Base-by-base conservation (phyloP, 2,113 vertebrate species). In the Miniopterus natalensis region DNA sequence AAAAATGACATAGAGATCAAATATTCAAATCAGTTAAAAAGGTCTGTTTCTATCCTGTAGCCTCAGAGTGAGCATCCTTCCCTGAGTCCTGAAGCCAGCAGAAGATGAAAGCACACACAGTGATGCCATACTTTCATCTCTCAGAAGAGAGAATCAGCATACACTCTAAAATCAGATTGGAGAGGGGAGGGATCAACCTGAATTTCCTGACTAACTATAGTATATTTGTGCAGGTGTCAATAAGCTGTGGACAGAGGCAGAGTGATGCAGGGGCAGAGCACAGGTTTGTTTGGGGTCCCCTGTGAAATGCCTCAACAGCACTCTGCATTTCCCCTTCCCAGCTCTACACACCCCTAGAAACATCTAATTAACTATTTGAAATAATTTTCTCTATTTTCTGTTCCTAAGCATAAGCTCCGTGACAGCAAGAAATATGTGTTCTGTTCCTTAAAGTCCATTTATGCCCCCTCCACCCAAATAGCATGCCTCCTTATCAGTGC, bases 111-210 rank as follows among this genome's bases (percentile, higher is more conserved):
- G 17, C 17, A 15, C 36, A 15, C 3, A 8, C 13, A 63, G 49
- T 14, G 59, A 47, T 55, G 2, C 4, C 42, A 0, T 42, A 15
- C 74, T 88, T 94, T 88, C 29, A 73, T 63, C 23, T 92, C 65
- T 55, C 49, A 31, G 25, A 85, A 55, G 18, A 57, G 8, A 88
- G 12, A 88, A 31, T 63, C 40, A 27, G 25, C 13, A 21, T 47
- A 31, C 86, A 20, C 3, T 92, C 29, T 92, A 66, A 86, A 78
- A 74, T 84, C 36, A 79, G 51, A 93, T 49, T 68, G 68, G 47
- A 8, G 9, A 4, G 66, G 59, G 15, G 8, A 78, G 12, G 27
- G 27, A 83, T 63, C 45, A 40, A 79, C 61, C 84, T 63, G 42
- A 65, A 55, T 59, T 86, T 96, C 40, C 55, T 83, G 29, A n/a